phyloP scores from a whole-genome alignment of 1,140 invertebrate species.

The Lysiphlebus fabarum region DNA sequence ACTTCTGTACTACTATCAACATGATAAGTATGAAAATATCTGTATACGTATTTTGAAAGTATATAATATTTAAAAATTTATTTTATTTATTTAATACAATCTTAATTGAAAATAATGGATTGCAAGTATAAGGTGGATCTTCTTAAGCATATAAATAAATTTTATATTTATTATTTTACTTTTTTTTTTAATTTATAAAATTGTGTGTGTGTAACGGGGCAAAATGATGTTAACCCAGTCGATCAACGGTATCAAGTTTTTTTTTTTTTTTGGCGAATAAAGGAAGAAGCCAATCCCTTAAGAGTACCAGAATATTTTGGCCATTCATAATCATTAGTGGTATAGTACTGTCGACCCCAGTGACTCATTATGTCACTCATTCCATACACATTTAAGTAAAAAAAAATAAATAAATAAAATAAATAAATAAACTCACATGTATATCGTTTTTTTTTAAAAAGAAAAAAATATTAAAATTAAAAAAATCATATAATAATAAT shows the following conservation, averaged over 20 bases:
- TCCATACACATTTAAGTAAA: conserved; percentile 23
- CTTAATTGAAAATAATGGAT: conserved; percentile 24
- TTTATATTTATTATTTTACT: too few species aligned
- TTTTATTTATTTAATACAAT: conserved; percentile 15
- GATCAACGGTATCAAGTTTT: conserved; percentile 26
- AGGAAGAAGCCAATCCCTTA: conserved; percentile 20
- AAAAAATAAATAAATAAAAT: too few species aligned
- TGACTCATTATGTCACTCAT: conserved; percentile 44
- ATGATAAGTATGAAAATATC: too few species aligned
- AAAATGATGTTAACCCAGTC: conserved; percentile 11
- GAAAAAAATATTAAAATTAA: too few species aligned
- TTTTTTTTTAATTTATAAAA: background rate
- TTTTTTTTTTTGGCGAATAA: conserved; percentile 18
- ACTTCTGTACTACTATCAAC: too few species aligned
- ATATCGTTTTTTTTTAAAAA: too few species aligned
- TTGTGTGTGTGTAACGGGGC: conserved; percentile 10
- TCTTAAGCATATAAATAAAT: conserved; percentile 20
- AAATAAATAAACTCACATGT: background rate
- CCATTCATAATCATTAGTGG: conserved; percentile 47
- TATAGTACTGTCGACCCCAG: conserved; percentile 35
- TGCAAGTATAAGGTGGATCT: background rate
- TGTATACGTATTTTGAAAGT: too few species aligned
- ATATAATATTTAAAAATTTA: too few species aligned
- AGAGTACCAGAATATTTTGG: background rate
- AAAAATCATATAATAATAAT: too few species aligned